phyloP scores from a whole-genome alignment of 2,113 vertebrate genomes.

The Tichodroma muraria region DNA sequence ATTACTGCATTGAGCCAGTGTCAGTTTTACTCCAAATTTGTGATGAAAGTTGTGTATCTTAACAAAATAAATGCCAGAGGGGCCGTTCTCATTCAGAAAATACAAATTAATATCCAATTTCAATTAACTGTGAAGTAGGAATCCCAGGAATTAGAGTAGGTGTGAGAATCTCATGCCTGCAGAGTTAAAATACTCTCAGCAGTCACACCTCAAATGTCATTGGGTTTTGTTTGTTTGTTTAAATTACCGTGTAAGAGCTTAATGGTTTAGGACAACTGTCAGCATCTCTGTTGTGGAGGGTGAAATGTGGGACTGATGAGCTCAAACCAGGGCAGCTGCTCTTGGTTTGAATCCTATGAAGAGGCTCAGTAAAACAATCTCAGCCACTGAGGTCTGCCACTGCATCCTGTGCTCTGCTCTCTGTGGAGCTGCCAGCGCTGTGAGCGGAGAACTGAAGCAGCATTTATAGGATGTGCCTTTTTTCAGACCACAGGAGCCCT shows the following conservation, averaged over 20 bases:
- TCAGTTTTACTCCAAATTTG: not conserved
- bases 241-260: not conserved
- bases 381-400: rapidly evolving
- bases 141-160: not conserved
- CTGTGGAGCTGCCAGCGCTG: not conserved
- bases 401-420: not conserved
- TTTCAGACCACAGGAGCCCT: not conserved
- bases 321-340: not conserved
- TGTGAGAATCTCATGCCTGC: not conserved
- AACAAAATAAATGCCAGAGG: not conserved
- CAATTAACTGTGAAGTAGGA: not conserved
- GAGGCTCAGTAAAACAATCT: not conserved
- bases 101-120: not conserved
- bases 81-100: not conserved
- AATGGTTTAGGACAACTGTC: not conserved
- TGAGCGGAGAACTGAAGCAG: too few species aligned
- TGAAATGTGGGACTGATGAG: not conserved
- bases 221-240: not conserved
- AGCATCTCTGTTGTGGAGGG: not conserved
- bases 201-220: not conserved
- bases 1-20: not conserved
- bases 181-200: not conserved
- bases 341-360: not conserved
- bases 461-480: not conserved
- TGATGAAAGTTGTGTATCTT: not conserved